Conservation (phyloP, 1,140 invertebrate species). For the Drosophila triauraria region DNA sequence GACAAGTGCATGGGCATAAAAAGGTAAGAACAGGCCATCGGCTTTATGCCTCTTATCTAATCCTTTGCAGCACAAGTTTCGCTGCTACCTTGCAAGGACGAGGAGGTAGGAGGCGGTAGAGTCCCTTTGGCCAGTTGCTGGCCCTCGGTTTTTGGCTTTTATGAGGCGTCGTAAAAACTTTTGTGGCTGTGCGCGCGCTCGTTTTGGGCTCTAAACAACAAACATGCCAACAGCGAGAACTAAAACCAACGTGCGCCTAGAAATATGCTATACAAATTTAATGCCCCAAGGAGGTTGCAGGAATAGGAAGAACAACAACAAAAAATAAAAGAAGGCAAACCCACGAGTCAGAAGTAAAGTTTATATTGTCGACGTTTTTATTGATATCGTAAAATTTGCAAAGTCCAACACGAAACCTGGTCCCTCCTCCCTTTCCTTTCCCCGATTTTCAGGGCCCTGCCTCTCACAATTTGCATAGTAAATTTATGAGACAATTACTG, state of each 20-base stretch:
- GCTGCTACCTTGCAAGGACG: conserved; percentile 38
- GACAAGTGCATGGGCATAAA: conserved; percentile 79
- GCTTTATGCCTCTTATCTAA: conserved; percentile 70
- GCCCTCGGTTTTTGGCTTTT: conserved; percentile 58
- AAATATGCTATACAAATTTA: conserved; percentile 70
- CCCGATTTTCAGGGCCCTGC: conserved; percentile 24
- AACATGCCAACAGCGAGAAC: conserved; percentile 47
- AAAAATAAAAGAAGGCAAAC: background rate
- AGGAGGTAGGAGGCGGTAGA: background rate
- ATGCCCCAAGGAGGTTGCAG: conserved; percentile 40
- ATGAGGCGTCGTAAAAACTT: conserved; percentile 76
- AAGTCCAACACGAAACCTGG: conserved; percentile 71
- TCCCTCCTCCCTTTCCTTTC: background rate
- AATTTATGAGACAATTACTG: conserved; percentile 84
- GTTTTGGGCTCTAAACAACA: conserved; percentile 53
- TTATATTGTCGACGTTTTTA: conserved; percentile 84
- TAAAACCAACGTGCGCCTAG: conserved; percentile 69
- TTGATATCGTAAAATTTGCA: conserved; percentile 82
- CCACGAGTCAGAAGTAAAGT: conserved; percentile 72
- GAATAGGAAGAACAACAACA: conserved; percentile 4
- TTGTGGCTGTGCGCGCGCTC: conserved; percentile 58
- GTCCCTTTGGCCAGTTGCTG: conserved; percentile 47
- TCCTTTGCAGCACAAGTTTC: conserved; percentile 73
- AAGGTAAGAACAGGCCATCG: conserved; percentile 50
- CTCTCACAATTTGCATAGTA: conserved; percentile 81